A percentile compares a stretch with the other conserved stretches of the same genome.
phyloP scores from a whole-genome alignment of 2,113 vertebrate genomes.

The Pseudolaguvia tuberculata region DNA sequence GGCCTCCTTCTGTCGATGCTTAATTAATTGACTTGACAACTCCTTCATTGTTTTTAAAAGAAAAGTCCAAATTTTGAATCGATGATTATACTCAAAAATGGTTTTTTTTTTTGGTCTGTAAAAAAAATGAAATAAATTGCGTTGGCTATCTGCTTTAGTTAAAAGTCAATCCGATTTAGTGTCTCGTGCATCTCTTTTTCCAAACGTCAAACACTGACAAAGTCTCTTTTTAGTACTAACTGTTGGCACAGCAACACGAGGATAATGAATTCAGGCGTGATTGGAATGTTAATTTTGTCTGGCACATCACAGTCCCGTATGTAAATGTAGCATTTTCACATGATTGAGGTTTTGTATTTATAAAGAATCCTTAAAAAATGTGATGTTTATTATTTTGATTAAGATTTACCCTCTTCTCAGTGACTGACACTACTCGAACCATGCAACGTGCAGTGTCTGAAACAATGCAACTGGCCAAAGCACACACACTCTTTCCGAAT shows the following conservation, averaged over 20 bases:
- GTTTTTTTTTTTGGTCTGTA: slow-evolving; percentile 17
- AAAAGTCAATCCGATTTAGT: slow-evolving; percentile 50
- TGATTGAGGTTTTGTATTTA: slow-evolving; percentile 47
- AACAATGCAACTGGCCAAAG: slow-evolving; percentile 15
- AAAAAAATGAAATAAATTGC: slow-evolving; percentile 35
- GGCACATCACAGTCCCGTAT: slow-evolving; percentile 67
- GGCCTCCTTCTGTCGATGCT: slow-evolving; percentile 50
- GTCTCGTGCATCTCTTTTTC: slow-evolving; percentile 59
- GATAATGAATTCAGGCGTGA: slow-evolving; percentile 71
- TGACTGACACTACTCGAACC: slow-evolving; percentile 29
- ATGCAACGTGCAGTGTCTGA: slow-evolving; percentile 21
- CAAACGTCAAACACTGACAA: slow-evolving; percentile 75
- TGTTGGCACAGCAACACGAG: slow-evolving; percentile 72
- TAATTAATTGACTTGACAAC: slow-evolving; percentile 56
- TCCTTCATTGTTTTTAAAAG: slow-evolving; percentile 43
- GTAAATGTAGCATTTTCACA: slow-evolving; percentile 69
- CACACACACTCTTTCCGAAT: slow-evolving; percentile 34
- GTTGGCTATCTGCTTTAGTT: slow-evolving; percentile 30
- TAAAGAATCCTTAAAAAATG: slow-evolving; percentile 41
- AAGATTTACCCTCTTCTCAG: slow-evolving; percentile 36
- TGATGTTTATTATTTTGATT: slow-evolving; percentile 32
- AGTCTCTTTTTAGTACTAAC: slow-evolving; percentile 75
- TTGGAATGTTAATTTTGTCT: slow-evolving; percentile 71
- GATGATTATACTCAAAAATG: slow-evolving; percentile 1
- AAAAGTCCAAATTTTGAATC: slow-evolving; percentile 43